Base-by-base conservation (phyloP, 2,888 invertebrate genomes). In the Abrostola triplasia region DNA sequence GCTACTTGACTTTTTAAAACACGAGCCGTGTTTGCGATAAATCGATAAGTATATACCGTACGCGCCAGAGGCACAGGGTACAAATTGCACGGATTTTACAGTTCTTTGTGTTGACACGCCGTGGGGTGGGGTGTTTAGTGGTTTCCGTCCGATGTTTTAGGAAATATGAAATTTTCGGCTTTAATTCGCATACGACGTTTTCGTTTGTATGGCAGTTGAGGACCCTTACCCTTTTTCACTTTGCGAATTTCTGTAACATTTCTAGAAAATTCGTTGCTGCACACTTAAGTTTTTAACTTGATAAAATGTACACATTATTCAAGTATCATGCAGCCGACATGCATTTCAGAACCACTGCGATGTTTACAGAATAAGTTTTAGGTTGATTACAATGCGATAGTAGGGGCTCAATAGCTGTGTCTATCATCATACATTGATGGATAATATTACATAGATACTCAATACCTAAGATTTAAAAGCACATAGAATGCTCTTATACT, bases 71-170 rank as follows among this genome's bases (percentile, higher is more conserved):
- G 90, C 87, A 81, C 88, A 90, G 91, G 91, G 92, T 90, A 91
- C 90, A 90, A 92, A 93, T 92, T 93, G 92, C 91, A 90, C 84
- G 84, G 90, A 89, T 91, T 92, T 90, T 85, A 89, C 89, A 89
- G 88, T 86, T 90, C 89, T 92, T 92, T 91, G 89, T 92, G 90
- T 86, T 84, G 86, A 85, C 84, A 85, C 81, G 79, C 84, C 82
- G 76, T 81, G 84, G 86, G 85, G 84, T 68, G 84, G 87, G 88
- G 86, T 84, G 85, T 80, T 88, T 83, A 85, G 88, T 84, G 87
- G 87, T 89, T 89, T 87, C 86, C 76, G 77, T 75, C 76, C 83
- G 75, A 85, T 88, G 90, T 92, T 91, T 90, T 88, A 85, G 89
- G 88, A 88, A 90, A 90, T 89, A 88, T 88, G 82, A 87, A 87